Evolutionary conservation across 2,888 invertebrate genomes (phyloP), one percentile per base, ranked within the genome.

Genomic region (Miltochrista miniata): DNA sequence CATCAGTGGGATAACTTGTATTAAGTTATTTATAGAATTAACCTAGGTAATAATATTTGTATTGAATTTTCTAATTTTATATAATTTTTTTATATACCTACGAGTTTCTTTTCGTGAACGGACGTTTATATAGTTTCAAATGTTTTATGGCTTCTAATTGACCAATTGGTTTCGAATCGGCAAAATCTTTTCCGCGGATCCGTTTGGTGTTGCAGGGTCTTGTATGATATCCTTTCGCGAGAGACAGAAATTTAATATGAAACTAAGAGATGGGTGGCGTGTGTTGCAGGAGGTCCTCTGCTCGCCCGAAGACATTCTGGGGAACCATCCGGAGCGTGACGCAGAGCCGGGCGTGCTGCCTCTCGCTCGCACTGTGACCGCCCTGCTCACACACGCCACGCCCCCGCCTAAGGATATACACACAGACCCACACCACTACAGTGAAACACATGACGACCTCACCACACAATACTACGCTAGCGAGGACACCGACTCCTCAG

Each of bases 231-330:
- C 81, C 77, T 81, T 76, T 82, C 68, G 80, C 79, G 81, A 80
- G 81, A 72, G 70, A 70, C 60, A 71, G 61, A 65, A 66, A 74
- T 70, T 55, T 62, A 66, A 72, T 75, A 62, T 74, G 77, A 80
- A 71, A 82, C 80, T 83, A 85, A 85, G 81, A 80, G 81, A 78
- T 72, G 87, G 85, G 87, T 92, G 92, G 92, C 92, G 92, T 92
- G 92, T 93, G 94, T 94, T 94, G 93, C 94, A 94, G 94, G 94
- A 93, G 90, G 90, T 87, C 88, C 87, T 94, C 88, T 94, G 94
- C 89, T 92, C 92, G 90, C 90, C 93, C 85, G 92, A 91, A 79
- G 93, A 93, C 81, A 83, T 93, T 81, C 89, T 93, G 85, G 88
- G 84, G 79, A 76, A 71, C 71, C 73, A 72, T 63, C 65, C 65